Percentiles rank a stretch among this genome's conserved stretches.
Conservation (phyloP, 2,113 vertebrate species). For the Oreochromis niloticus region DNA sequence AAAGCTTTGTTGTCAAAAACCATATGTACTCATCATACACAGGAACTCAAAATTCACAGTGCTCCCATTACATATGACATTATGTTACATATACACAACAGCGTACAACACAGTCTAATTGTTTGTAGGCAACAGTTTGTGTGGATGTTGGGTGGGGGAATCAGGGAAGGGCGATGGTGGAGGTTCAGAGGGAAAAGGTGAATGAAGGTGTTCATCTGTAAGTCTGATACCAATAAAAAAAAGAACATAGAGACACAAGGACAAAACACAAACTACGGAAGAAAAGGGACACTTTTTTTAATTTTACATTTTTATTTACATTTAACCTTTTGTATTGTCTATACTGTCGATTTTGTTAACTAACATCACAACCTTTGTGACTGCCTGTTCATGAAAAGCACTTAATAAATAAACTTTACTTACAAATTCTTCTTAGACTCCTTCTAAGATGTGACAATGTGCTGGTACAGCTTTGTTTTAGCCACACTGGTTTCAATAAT, state of each 20-base stretch:
- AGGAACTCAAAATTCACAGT: accelerated
- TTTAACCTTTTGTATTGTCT: background rate
- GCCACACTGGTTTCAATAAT: background rate
- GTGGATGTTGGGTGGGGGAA: background rate
- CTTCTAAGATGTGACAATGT: background rate
- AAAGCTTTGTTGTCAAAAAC: background rate
- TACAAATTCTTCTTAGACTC: background rate
- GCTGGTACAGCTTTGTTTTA: background rate
- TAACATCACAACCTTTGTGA: background rate
- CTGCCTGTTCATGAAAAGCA: background rate
- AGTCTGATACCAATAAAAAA: background rate
- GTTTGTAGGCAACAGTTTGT: background rate
- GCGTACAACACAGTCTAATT: background rate
- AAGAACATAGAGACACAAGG: background rate
- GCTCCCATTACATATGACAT: background rate
- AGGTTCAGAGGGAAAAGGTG: background rate
- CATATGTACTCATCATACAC: background rate
- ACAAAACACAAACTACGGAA: background rate
- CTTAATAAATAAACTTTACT: background rate
- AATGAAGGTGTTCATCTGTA: background rate
- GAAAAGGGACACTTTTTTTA: background rate
- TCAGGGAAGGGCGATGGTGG: background rate
- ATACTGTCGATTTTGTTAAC: accelerated
- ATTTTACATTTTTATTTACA: background rate
- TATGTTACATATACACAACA: background rate